These are phyloP conservation scores for Caiman crocodilus DNA, from an alignment of 2,797 vertebrate species.

Conservation along the genomic window DNA sequence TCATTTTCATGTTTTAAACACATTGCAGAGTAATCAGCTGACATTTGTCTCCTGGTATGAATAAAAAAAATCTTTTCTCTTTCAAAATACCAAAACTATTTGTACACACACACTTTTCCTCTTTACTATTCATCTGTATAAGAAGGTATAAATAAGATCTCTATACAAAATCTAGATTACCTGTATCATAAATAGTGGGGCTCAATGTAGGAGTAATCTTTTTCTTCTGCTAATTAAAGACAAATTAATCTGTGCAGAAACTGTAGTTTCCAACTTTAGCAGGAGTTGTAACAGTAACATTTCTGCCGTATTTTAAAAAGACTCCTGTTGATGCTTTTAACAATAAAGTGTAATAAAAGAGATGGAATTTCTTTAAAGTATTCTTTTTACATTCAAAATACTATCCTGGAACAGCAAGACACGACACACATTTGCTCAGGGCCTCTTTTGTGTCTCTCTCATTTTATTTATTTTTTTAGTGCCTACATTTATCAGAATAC, in stretches of 20 bases:
- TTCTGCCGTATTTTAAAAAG: not conserved
- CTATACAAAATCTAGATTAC: not conserved
- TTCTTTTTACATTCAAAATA: not conserved
- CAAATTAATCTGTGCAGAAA: not conserved
- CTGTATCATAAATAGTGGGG: not conserved
- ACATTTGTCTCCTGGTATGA: not conserved
- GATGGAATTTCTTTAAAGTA: not conserved
- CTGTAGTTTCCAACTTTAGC: not conserved
- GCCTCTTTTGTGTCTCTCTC: not conserved
- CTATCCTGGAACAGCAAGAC: not conserved
- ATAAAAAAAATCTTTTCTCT: too few relatives aligned
- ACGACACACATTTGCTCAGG: not conserved
- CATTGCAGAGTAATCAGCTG: not conserved
- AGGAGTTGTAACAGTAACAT: not conserved
- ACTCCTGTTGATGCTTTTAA: not conserved
- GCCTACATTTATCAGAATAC: constrained; percentile 50
- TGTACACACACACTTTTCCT: too few relatives aligned
- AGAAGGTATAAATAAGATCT: too few relatives aligned
- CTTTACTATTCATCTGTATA: too few relatives aligned
- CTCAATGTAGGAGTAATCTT: not conserved
- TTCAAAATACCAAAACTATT: too few relatives aligned
- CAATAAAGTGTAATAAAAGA: not conserved
- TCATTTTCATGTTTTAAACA: not conserved
- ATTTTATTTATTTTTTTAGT: constrained; percentile 22
- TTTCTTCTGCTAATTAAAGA: not conserved